Conservation (phyloP, 2,888 invertebrate species). For the Pammene fasciana region DNA sequence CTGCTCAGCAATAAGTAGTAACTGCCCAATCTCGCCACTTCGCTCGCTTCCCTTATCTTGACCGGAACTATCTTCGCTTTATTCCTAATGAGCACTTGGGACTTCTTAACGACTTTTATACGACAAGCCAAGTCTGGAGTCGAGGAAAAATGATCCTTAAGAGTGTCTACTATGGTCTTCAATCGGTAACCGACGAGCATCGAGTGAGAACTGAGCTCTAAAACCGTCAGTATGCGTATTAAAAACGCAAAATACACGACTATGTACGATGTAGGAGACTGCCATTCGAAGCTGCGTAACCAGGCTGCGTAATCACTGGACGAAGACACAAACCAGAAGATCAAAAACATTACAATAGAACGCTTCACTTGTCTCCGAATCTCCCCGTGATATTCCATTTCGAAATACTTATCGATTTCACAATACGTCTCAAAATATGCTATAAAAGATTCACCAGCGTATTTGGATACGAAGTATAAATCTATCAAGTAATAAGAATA, state of each 20-base stretch:
- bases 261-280: not conserved
- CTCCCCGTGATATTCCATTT: constrained; percentile 38
- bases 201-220: constrained; percentile 42
- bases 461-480: constrained; percentile 43
- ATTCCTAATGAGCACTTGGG: constrained; percentile 16
- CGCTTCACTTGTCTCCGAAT: constrained; percentile 40
- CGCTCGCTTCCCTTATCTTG: constrained; percentile 23
- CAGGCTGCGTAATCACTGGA: constrained; percentile 35
- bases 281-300: constrained; percentile 35
- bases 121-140: constrained; percentile 23
- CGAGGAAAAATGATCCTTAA: constrained; percentile 39
- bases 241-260: constrained; percentile 42
- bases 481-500: constrained; percentile 43
- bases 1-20: constrained; percentile 44
- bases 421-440: constrained; percentile 43
- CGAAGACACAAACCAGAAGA: constrained; percentile 11
- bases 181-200: constrained; percentile 45
- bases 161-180: constrained; percentile 41
- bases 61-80: constrained; percentile 21
- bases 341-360: constrained; percentile 22
- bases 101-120: constrained; percentile 23
- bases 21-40: constrained; percentile 41
- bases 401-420: constrained; percentile 42
- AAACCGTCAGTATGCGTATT: constrained; percentile 38
- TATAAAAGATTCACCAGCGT: constrained; percentile 40